Evolutionary conservation across 2,113 vertebrate genomes (phyloP).

Genomic region (Sinocyclocheilus grahami): DNA sequence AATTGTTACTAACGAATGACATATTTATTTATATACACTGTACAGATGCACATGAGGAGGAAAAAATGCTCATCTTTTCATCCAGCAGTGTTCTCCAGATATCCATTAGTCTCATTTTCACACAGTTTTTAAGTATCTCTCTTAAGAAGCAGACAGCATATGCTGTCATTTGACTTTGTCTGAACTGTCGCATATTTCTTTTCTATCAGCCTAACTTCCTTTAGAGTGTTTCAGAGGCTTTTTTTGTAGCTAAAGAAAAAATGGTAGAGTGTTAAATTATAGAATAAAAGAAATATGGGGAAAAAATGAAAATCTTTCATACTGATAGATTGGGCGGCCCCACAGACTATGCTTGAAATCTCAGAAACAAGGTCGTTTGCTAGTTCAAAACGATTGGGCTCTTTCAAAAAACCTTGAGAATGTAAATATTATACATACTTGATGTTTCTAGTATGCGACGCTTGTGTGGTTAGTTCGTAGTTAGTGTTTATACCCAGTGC

Average conservation of each 20-base stretch:
- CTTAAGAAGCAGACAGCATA: neutral
- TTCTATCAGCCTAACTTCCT: slow-evolving; percentile 16
- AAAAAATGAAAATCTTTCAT: slow-evolving; percentile 51
- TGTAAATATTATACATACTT: neutral
- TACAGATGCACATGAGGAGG: neutral
- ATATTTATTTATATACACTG: neutral
- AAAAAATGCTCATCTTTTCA: neutral
- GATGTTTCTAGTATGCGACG: neutral
- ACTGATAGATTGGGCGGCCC: slow-evolving; percentile 30
- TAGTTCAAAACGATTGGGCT: neutral
- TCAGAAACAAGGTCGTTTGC: slow-evolving; percentile 29
- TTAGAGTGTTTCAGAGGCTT: slow-evolving; percentile 47
- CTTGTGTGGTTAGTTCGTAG: neutral
- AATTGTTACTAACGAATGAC: neutral
- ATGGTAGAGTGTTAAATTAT: slow-evolving; percentile 31
- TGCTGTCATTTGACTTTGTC: slow-evolving; percentile 23
- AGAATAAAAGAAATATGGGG: slow-evolving; percentile 46
- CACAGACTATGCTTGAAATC: slow-evolving; percentile 54
- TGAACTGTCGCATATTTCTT: slow-evolving; percentile 22
- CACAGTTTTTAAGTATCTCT: slow-evolving; percentile 51
- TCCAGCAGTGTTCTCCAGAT: slow-evolving; percentile 26
- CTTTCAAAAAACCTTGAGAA: neutral
- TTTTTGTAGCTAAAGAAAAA: slow-evolving; percentile 47
- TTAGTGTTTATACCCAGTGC: neutral
- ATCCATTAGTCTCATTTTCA: slow-evolving; percentile 52